Evolutionary conservation across 2,113 vertebrate species (phyloP).

Genomic region (Tragelaphus scriptus): DNA sequence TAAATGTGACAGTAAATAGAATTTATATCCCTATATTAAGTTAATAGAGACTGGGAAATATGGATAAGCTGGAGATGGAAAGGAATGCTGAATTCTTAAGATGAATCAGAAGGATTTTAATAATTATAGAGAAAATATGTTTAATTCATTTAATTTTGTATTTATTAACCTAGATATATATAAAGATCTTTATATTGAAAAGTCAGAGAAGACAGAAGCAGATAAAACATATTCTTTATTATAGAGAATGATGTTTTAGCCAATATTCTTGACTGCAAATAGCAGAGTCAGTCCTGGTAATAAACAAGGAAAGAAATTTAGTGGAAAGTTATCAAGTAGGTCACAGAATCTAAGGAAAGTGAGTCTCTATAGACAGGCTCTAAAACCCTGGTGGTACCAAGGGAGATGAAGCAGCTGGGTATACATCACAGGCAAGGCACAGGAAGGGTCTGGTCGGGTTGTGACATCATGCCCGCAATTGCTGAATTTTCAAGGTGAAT

Average conservation of each 20-base stretch:
- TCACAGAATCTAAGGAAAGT: not conserved
- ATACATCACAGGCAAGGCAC: not conserved
- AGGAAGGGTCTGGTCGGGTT: not conserved
- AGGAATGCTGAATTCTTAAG: not conserved
- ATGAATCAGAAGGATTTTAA: not conserved
- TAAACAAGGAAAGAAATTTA: not conserved
- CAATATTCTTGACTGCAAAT: not conserved
- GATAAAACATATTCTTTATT: not conserved
- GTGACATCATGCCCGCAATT: not conserved
- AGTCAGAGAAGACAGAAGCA: not conserved
- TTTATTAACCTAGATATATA: not conserved
- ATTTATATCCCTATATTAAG: not conserved
- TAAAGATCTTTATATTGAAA: not conserved
- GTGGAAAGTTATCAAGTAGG: not conserved
- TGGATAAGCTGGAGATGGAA: not conserved
- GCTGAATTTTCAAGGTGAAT: not conserved
- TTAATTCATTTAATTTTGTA: slow-evolving; percentile 1
- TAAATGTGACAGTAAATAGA: not conserved
- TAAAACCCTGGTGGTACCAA: not conserved
- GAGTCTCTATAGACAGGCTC: not conserved
- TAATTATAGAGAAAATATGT: not conserved
- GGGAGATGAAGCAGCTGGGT: not conserved
- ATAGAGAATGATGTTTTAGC: not conserved
- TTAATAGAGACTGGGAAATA: not conserved
- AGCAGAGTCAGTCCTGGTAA: not conserved